phyloP scores from a whole-genome alignment of 2,888 invertebrate species.

The Thysanoteuthis rhombus region DNA sequence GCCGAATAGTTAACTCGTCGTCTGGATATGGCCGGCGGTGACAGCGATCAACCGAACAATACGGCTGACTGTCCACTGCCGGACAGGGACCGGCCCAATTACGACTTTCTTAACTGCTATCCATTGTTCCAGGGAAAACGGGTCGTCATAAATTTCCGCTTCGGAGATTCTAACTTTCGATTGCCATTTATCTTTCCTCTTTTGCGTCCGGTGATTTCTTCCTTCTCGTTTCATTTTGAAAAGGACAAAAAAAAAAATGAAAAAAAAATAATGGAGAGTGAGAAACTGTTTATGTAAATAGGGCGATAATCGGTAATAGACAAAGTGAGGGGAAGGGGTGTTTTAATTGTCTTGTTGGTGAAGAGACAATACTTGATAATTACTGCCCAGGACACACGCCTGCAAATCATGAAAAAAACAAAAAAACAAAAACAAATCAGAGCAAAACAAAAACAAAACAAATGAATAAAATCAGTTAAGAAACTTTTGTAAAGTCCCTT shows the following conservation, averaged over 20 bases:
- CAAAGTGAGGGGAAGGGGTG: neutral
- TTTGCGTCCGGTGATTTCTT: neutral
- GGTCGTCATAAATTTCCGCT: neutral
- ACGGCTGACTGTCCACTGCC: neutral
- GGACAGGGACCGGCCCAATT: conserved; percentile 12
- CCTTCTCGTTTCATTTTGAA: neutral
- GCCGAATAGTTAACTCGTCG: neutral
- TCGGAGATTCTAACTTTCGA: neutral
- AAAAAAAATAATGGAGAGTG: too few species aligned
- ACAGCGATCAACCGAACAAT: neutral
- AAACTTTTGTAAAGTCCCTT: too few species aligned
- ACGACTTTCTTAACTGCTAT: neutral
- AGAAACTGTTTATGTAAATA: neutral
- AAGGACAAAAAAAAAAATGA: too few species aligned
- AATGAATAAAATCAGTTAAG: too few species aligned
- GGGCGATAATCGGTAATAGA: neutral
- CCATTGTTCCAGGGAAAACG: neutral
- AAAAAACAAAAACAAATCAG: too few species aligned
- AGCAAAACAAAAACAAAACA: too few species aligned
- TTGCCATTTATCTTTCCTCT: neutral
- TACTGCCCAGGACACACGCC: neutral
- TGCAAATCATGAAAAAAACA: neutral
- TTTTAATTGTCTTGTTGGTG: neutral
- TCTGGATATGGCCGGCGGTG: too few species aligned
- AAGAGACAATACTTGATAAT: neutral